Conservation (phyloP, 2,888 invertebrate genomes). For the Nezara viridula region DNA sequence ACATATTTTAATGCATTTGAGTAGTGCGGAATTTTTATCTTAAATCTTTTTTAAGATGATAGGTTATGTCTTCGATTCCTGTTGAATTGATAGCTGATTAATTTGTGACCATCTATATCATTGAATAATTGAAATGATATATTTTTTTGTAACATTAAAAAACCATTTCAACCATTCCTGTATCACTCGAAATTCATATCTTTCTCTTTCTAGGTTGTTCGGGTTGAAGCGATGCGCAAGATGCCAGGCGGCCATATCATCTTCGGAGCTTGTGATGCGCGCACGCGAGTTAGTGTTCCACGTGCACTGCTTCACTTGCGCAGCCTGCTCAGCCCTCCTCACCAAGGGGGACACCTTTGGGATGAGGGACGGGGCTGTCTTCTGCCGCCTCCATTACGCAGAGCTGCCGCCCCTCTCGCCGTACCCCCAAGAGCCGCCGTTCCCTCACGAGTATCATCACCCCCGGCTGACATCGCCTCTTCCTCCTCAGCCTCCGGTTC, state of each 20-base stretch:
- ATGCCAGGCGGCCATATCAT: constrained; percentile 89
- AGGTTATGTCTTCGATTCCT: too few species aligned
- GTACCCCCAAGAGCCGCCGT: constrained; percentile 65
- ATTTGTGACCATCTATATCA: too few species aligned
- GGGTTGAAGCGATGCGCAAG: constrained; percentile 90
- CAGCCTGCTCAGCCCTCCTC: constrained; percentile 86
- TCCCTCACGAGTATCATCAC: constrained; percentile 69
- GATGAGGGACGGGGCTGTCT: constrained; percentile 88
- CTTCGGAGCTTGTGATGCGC: constrained; percentile 95
- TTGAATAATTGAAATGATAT: too few species aligned
- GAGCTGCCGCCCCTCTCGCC: constrained; percentile 69
- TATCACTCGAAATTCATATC: background rate
- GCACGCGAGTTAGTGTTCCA: constrained; percentile 94
- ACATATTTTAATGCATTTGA: too few species aligned
- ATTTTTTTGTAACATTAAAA: too few species aligned
- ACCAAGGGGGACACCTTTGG: constrained; percentile 97
- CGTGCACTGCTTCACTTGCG: constrained; percentile 94
- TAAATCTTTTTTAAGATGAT: too few species aligned
- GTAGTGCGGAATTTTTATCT: too few species aligned
- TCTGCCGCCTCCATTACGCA: constrained; percentile 85
- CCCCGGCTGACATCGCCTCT: constrained; percentile 69
- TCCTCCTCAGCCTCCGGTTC: constrained; percentile 62
- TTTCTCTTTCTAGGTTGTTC: constrained; percentile 79
- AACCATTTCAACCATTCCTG: too few species aligned
- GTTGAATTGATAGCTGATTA: too few species aligned